Conservation (phyloP, 2,888 invertebrate genomes). For the Sminthurides aquaticus region DNA sequence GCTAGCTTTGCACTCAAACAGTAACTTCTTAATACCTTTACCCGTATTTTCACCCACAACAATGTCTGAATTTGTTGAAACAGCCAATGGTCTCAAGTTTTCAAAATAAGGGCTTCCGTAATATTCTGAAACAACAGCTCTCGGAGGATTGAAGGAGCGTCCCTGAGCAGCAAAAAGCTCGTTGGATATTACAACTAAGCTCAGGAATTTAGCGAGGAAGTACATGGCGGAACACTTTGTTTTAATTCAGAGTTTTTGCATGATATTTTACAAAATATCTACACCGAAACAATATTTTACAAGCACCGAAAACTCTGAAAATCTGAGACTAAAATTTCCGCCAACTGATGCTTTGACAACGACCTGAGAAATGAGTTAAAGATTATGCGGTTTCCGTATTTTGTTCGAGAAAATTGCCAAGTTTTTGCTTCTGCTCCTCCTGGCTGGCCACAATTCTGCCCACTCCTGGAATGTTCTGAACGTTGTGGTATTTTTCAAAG, state of each 20-base stretch:
- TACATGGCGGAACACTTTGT: too few species aligned
- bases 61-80: constrained; percentile 12
- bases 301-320: neutral
- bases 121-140: constrained; percentile 16
- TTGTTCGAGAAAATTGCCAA: too few species aligned
- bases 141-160: constrained; percentile 1
- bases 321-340: neutral
- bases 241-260: too few species aligned
- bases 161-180: neutral
- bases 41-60: constrained; percentile 18
- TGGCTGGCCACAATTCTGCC: too few species aligned
- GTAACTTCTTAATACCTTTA: constrained; percentile 12
- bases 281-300: neutral
- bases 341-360: neutral
- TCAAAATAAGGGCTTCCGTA: constrained; percentile 22
- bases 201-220: too few species aligned
- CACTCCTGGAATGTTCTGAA: too few species aligned
- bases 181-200: too few species aligned
- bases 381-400: too few species aligned
- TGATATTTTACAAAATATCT: neutral
- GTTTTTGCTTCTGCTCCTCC: too few species aligned
- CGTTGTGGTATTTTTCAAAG: too few species aligned
- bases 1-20: constrained; percentile 17
- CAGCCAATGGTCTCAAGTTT: constrained; percentile 4
- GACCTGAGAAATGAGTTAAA: neutral